A percentile compares a stretch with the other conserved stretches of the same genome.
These are phyloP conservation scores for Panzeria rudis DNA, from an alignment of 2,888 invertebrate species.

Conservation along the genomic window DNA sequence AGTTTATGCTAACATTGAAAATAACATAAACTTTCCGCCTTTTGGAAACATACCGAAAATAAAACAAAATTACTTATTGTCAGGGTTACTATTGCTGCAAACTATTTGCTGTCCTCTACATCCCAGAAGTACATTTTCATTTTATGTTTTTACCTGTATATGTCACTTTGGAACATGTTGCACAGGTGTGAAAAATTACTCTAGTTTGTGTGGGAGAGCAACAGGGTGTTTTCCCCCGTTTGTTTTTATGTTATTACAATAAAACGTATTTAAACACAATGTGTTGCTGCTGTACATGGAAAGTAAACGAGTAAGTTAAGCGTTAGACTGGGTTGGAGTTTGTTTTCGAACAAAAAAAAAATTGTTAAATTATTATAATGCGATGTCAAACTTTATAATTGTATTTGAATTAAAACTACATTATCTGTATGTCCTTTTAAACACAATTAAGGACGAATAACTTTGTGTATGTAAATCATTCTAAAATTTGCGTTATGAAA, in stretches of 20 bases:
- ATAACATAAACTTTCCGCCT: not conserved
- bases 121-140: constrained; percentile 35
- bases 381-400: constrained; percentile 50
- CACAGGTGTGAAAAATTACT: constrained; percentile 37
- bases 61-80: not conserved
- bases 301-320: not conserved
- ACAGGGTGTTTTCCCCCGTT: not conserved
- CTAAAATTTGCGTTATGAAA: not conserved
- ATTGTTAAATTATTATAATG: constrained; percentile 41
- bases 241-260: constrained; percentile 18
- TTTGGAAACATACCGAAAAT: not conserved
- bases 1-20: constrained; percentile 10
- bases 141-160: constrained; percentile 7
- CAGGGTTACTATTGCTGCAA: constrained; percentile 13
- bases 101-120: not conserved
- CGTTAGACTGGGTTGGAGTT: not conserved
- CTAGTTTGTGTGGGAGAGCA: not conserved
- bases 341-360: not conserved
- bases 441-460: constrained; percentile 4
- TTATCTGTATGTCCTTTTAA: constrained; percentile 17
- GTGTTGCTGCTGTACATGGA: not conserved
- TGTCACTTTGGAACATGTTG: constrained; percentile 36
- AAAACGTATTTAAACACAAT: constrained; percentile 21
- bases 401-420: constrained; percentile 36
- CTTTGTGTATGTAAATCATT: not conserved